Conservation (phyloP, 1,140 invertebrate genomes). For the Watersipora subatra region DNA sequence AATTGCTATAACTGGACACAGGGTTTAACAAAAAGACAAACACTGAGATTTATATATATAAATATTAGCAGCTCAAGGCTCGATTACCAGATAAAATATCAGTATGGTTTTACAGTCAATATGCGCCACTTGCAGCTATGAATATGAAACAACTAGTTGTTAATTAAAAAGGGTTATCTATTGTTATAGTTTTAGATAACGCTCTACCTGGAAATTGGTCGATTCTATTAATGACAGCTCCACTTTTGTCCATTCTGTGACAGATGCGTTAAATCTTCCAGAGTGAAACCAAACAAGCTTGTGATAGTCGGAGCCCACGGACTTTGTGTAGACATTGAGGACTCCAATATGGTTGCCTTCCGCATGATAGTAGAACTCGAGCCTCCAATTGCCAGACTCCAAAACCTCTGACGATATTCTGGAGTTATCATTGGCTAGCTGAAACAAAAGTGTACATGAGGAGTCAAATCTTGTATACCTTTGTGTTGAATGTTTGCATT, state of each 20-base stretch:
- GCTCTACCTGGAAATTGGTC: too few species aligned
- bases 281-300: not conserved
- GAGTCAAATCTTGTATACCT: not conserved
- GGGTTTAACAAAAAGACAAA: too few species aligned
- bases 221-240: not conserved
- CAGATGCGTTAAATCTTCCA: not conserved
- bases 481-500: not conserved
- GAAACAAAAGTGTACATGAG: not conserved
- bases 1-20: too few species aligned
- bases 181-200: too few species aligned
- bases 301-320: not conserved
- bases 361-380: conserved; percentile 3
- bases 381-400: not conserved
- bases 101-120: too few species aligned
- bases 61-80: too few species aligned
- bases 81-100: too few species aligned
- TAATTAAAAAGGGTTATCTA: too few species aligned
- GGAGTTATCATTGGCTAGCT: not conserved
- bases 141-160: too few species aligned
- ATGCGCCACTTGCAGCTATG: too few species aligned
- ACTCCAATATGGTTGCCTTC: not conserved
- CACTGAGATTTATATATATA: too few species aligned
- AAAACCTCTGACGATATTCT: not conserved
- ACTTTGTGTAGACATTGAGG: not conserved
- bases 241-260: not conserved